These are phyloP conservation scores for Caenorhabditis sp. DNA, from an alignment of 2,888 invertebrate species.

Conservation along the genomic window DNA sequence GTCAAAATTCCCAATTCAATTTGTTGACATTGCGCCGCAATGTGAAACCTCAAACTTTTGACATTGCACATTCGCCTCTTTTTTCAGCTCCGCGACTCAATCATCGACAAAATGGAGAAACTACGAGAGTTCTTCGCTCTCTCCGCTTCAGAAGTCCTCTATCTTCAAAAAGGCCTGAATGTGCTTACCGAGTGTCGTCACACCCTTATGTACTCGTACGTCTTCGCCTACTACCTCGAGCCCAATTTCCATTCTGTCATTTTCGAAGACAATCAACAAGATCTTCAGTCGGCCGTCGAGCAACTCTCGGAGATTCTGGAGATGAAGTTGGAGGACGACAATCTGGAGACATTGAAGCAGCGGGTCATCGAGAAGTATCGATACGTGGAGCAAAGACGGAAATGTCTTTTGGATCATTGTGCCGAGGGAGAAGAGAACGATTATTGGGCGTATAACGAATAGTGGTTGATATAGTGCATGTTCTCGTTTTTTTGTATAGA, in stretches of 20 bases:
- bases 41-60: neutral
- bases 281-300: conserved; percentile 6
- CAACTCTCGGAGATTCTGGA: conserved; percentile 1
- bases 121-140: neutral
- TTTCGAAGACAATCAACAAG: neutral
- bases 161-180: neutral
- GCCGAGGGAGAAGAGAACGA: conserved; percentile 18
- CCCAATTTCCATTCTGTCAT: neutral
- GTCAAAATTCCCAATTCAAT: too few species aligned
- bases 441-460: conserved; percentile 2
- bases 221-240: conserved; percentile 13
- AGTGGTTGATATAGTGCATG: too few species aligned
- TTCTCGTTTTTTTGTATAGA: neutral
- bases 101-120: neutral
- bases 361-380: neutral
- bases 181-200: neutral
- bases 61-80: neutral
- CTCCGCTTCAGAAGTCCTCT: neutral
- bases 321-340: neutral
- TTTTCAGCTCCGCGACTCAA: conserved; percentile 5
- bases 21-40: neutral
- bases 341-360: conserved; percentile 10
- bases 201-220: conserved; percentile 3
- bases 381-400: conserved; percentile 10
- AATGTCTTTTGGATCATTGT: conserved; percentile 17